Base-by-base conservation (phyloP, 2,113 vertebrate genomes). In the Misgurnus mizolepis region DNA sequence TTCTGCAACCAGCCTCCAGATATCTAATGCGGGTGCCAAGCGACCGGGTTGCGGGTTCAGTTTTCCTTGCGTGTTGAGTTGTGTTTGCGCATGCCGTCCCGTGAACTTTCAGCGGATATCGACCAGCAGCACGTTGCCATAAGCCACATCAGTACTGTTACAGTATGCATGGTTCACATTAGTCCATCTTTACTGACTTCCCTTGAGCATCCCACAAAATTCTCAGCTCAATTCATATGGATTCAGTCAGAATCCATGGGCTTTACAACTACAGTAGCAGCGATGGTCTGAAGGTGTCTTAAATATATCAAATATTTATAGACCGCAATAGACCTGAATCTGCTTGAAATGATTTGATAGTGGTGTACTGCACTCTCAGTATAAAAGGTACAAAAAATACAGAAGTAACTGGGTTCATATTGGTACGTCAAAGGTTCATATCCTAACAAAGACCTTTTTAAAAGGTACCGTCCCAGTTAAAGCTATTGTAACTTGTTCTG, bases 51-150 rank as follows among this genome's bases (percentile, higher is more conserved):
- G 82, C 83, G 67, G 58, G 67, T 60, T 83, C 76, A 49, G 69
- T 83, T 76, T 61, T 67, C 64, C 84, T 87, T 88, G 84, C 89
- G 89, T 50, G 53, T 79, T 68, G 80, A 88, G 86, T 89, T 68
- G 80, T 89, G 86, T 89, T 90, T 89, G 85, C 81, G 87, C 86
- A 80, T 85, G 88, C 89, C 84, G 77, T 67, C 82, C 90, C 88
- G 87, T 84, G 88, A 86, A 17, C 62, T 9, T 67, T 76, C 55
- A 50, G 53, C 45, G 11, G 50, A 62, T 64, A 18, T 71, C 34
- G 49, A 68, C 61, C 41, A 73, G 45, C 15, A 39, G 67, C 85
- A 77, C 82, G 68, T 80, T 79, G 80, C 77, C 74, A 78, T 81
- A 87, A 84, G 80, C 90, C 89, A 92, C 88, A 88, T 89, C 86